Conservation (phyloP, 1,140 invertebrate species). For the Andrena cerasifolii region DNA sequence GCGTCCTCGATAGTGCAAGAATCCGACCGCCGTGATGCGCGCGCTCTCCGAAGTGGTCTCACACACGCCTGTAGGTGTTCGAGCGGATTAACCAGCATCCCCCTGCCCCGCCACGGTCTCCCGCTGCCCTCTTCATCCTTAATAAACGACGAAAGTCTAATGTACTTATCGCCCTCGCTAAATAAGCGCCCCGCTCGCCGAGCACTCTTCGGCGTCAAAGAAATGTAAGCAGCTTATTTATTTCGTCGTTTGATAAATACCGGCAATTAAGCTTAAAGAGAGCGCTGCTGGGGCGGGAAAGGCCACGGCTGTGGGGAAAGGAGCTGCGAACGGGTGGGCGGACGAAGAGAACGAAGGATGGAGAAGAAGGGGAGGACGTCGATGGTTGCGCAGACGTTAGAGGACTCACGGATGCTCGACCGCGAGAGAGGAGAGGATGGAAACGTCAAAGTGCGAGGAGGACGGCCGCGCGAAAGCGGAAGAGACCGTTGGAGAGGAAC, state of each 20-base stretch:
- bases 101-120: background rate
- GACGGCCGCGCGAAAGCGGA: constrained; percentile 17
- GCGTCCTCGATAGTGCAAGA: constrained; percentile 4
- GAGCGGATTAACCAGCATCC: constrained; percentile 44
- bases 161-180: constrained; percentile 72
- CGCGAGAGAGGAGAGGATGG: background rate
- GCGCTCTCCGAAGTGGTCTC: background rate
- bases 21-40: background rate
- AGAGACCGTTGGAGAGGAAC: constrained; percentile 15
- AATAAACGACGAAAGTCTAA: constrained; percentile 67
- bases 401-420: background rate
- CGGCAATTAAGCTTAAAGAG: constrained; percentile 75
- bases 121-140: constrained; percentile 45
- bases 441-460: constrained; percentile 20
- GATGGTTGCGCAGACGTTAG: constrained; percentile 16
- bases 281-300: constrained; percentile 6
- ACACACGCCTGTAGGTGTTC: constrained; percentile 39
- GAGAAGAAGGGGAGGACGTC: background rate
- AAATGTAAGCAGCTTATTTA: constrained; percentile 78
- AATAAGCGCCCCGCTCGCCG: constrained; percentile 67
- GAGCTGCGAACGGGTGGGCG: background rate
- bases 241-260: constrained; percentile 79
- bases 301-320: background rate
- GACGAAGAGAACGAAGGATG: constrained; percentile 2
- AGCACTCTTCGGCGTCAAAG: constrained; percentile 65